Percentiles rank a stretch among this genome's conserved stretches.
phyloP scores from a whole-genome alignment of 1,140 invertebrate species.

The Bombus terrestris region DNA sequence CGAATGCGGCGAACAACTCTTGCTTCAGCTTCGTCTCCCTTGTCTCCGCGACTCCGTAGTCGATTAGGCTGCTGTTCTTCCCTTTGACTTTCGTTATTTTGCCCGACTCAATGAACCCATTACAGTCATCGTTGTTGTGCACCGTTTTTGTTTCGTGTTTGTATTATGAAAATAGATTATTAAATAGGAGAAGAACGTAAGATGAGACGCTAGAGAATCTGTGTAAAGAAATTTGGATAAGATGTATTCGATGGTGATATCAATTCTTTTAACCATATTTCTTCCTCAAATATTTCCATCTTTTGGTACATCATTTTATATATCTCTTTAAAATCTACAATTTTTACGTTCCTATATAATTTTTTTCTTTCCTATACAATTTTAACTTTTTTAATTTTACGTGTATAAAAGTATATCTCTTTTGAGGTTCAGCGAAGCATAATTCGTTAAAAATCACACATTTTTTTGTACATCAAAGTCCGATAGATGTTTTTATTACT shows the following conservation, averaged over 20 bases:
- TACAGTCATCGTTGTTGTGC: neutral
- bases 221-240: neutral
- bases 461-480: neutral
- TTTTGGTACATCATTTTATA: neutral
- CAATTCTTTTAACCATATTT: neutral
- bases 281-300: neutral
- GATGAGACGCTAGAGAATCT: neutral
- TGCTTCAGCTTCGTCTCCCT: neutral
- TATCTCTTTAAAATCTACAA: neutral
- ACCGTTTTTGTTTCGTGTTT: neutral
- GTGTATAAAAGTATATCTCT: neutral
- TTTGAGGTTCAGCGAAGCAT: neutral
- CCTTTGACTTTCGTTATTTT: neutral
- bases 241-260: too few relatives aligned
- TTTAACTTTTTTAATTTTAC: neutral
- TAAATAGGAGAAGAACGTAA: neutral
- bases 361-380: neutral
- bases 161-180: neutral
- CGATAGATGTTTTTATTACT: neutral
- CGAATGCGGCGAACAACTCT: constrained; percentile 37
- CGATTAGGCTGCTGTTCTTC: constrained; percentile 20
- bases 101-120: neutral
- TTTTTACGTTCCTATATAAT: neutral
- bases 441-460: neutral
- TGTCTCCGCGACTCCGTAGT: neutral